Evolutionary conservation across 2,113 vertebrate genomes (phyloP), one percentile per base, ranked within the genome.

Genomic region (Onychostoma macrolepis): DNA sequence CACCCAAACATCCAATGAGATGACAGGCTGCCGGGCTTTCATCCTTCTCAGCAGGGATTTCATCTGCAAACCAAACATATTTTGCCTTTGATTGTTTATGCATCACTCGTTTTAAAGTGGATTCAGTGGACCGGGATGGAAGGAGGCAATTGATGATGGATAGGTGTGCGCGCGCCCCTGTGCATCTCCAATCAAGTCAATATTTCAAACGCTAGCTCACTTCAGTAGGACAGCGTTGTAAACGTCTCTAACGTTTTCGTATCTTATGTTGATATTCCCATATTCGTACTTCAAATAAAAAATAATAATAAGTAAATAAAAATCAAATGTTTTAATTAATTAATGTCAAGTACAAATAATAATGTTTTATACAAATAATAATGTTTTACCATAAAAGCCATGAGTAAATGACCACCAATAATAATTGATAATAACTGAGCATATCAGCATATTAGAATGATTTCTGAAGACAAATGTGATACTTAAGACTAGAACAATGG

Each of bases 61-160:
- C 21, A 84, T n/a, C 10, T 21, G 28, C 12, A 53, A 83, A 83
- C n/a, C 81, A 84, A 84, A 74, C 48, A 38, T 48, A 24, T 38
- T 53, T 15, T 41, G 24, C 45, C 67, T 74, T 84, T 84, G 45
- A 72, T 84, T 84, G 48, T 71, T n/a, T 71, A 7, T 53, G 48
- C 48, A 17, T 38, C 45, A 2, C 19, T 74, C 11, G 13, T 43
- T 75, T 84, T 56, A 74, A 84, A 74, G 83, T 58, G 43, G 41
- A 36, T 48, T 83, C 43, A 71, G 10, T n/a, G 28, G 10, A 36
- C 6, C 21, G 30, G 38, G 38, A 28, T 17, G 28, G 2, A 38
- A 9, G 10, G 65, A n/a, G 7, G 30, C 12, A 56, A 74, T 17
- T 58, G 28, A 13, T 74, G 41, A 50, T 50, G 80, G 38, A 19